A percentile compares a stretch with the other conserved stretches of the same genome.
Conservation (phyloP, 2,888 invertebrate species). For the Seira ritae region DNA sequence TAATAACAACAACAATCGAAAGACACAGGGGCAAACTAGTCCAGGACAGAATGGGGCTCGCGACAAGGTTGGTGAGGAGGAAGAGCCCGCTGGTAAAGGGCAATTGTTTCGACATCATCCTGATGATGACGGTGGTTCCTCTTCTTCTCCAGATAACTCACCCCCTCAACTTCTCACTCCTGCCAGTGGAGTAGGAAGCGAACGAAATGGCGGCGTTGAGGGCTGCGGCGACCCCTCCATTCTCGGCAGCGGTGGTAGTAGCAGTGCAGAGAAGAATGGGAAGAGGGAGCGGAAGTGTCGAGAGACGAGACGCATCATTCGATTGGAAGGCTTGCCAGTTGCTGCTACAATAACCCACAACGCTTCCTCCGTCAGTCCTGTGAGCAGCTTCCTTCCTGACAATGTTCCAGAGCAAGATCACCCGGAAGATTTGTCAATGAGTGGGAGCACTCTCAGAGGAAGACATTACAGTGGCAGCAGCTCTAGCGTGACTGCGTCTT, state of each 20-base stretch:
- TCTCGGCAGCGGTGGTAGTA: constrained; percentile 74
- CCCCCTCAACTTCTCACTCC: constrained; percentile 52
- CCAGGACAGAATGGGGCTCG: constrained; percentile 46
- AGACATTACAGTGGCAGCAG: constrained; percentile 70
- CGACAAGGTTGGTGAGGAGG: constrained; percentile 22
- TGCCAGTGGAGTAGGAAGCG: constrained; percentile 72
- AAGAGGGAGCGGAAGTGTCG: constrained; percentile 77
- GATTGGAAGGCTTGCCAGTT: constrained; percentile 74
- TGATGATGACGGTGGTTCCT: constrained; percentile 11
- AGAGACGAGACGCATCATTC: constrained; percentile 78
- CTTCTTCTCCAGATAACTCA: constrained; percentile 60
- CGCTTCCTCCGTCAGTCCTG: not conserved
- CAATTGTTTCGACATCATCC: constrained; percentile 41
- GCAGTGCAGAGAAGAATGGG: constrained; percentile 56
- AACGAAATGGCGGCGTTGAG: constrained; percentile 27
- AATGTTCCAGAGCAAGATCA: constrained; percentile 89
- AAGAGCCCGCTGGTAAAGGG: not conserved
- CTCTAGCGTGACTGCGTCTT: constrained; percentile 70
- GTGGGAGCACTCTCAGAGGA: constrained; percentile 41
- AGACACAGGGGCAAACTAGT: constrained; percentile 47
- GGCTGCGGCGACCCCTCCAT: constrained; percentile 74
- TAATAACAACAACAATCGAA: constrained; percentile 38
- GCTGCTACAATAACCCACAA: constrained; percentile 45
- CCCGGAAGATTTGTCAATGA: constrained; percentile 90
- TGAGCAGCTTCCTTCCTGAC: constrained; percentile 29